phyloP scores from a whole-genome alignment of 2,797 vertebrate species.

The Acipenser oxyrinchus region DNA sequence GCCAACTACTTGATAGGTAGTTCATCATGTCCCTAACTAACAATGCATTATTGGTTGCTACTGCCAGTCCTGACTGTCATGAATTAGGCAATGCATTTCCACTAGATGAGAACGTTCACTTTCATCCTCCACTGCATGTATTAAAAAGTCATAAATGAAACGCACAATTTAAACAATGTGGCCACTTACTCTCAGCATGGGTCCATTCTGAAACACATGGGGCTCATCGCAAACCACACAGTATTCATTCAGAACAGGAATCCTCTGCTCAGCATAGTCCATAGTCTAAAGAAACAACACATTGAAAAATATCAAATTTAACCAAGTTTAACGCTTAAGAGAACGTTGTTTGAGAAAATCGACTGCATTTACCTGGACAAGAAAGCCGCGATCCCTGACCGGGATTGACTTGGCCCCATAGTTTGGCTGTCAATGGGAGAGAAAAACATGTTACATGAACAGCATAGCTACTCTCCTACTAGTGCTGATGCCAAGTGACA shows the following conservation, averaged over 20 bases:
- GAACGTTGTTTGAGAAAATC: too few relatives aligned
- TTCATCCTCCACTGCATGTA: too few relatives aligned
- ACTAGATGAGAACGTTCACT: too few relatives aligned
- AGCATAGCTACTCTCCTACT: too few relatives aligned
- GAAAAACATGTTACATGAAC: constrained; percentile 13
- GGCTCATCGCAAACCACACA: constrained; percentile 85
- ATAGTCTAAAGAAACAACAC: constrained; percentile 62
- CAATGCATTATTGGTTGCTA: too few relatives aligned
- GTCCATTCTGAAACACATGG: constrained; percentile 83
- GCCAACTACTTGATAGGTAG: too few relatives aligned
- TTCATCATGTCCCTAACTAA: too few relatives aligned
- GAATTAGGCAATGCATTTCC: too few relatives aligned
- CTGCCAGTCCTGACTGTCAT: too few relatives aligned
- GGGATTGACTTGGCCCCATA: constrained; percentile 72
- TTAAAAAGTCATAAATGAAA: too few relatives aligned
- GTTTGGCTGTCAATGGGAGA: constrained; percentile 58
- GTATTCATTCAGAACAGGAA: constrained; percentile 81
- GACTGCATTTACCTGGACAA: constrained; percentile 68
- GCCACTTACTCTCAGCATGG: constrained; percentile 77
- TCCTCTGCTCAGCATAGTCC: constrained; percentile 80
- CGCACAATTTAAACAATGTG: too few relatives aligned
- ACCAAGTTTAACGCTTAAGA: background rate
- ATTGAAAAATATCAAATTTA: constrained; percentile 16
- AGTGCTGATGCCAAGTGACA: too few relatives aligned
- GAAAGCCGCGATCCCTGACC: constrained; percentile 71